Base-by-base conservation (phyloP, 2,888 invertebrate genomes). In the Antheraea assamensis region DNA sequence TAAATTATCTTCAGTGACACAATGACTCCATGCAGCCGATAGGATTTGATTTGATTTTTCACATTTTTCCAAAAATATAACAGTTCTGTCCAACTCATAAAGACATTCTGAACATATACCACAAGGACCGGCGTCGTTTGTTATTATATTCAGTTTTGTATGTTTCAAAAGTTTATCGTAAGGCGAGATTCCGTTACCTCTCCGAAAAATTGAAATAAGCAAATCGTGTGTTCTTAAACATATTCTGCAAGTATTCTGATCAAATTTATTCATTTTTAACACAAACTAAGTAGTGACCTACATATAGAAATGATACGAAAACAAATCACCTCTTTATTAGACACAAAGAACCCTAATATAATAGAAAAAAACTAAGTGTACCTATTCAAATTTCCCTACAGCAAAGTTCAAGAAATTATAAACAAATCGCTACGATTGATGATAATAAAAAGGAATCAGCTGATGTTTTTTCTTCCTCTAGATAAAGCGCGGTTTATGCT, bases 51-150 rank as follows among this genome's bases (percentile, higher is more conserved):
- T 88, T 0, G 90, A 84, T 61, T 81, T 83, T 71, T 86, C 84
- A 78, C 89, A 90, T 76, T 87, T 89, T 55, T 85, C 81, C 70
- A 90, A 76, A 74, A 91, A 91, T 55, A 76, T 81, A 1, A 88
- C 80, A 3, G 89, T 85, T 2, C 83, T 81, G 27, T 90, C 88
- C 10, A 91, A 78, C 73, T 91, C 90, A 71, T 76, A 76, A 5
- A 88, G 81, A 74, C 91, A 91, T 31, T 86, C 84, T 13, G 81
- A 79, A 75, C 91, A 91, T 73, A 91, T 89, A 13, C 79, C 82
- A n/a, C 85, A 75, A 1, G 89, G 86, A 5, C 87, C 88, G 3
- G 78, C 74, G 71, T 88, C 88, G n/a, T 86, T 79, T 10, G 80
- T 30, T n/a, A 82, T 77, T 31, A 87, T 80, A 70, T 80, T 83